Evolutionary conservation across 2,888 invertebrate species (phyloP), one percentile per base, ranked within the genome.

Genomic region (Unio delphinus): DNA sequence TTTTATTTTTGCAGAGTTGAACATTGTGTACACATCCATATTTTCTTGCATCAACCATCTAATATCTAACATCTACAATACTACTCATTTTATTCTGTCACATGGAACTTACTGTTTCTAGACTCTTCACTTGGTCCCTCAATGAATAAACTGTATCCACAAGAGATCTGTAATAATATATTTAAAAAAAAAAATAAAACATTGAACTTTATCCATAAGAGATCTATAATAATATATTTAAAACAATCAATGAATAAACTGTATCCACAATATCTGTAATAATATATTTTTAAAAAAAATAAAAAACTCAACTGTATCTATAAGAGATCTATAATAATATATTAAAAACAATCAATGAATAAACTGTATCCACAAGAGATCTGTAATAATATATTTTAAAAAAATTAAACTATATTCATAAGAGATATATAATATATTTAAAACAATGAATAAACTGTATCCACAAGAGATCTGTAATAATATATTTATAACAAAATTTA

Each of bases 141-240:
- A 95, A 90, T 74, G 94, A 92, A 91, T 94, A 94, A 77, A 95
- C 94, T 70, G 95, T 93, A 81, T 95, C 93, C 90, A 95, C 94
- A 82, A 95, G 90, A 84, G 93, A 93, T 88, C 94, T 94, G 87
- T 83, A 81, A 73, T 73, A 67, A 67, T 61, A 64, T 15, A 73
- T 61, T 18, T 68, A 15, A 7, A 7, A 1, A 23, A 23, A 23
- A 34, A 34, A 34, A 34, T 7, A 0, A 34, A 34, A 7, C 7
- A 7, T 34, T 34, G 8, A 34, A 34, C 34, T 7, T 7, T 34
- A 34, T 7, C 34, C 7, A 34, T 34, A 34, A 34, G 7, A 34
- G 34, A 34, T 34, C 7, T 34, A 34, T 34, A 34, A 34, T 7
- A 34, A 34, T 34, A 34, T 34, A 34, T 34, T 34, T 34, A 34